These are phyloP conservation scores for Menura novaehollandiae DNA, from an alignment of 2,113 vertebrate species.

Conservation along the genomic window DNA sequence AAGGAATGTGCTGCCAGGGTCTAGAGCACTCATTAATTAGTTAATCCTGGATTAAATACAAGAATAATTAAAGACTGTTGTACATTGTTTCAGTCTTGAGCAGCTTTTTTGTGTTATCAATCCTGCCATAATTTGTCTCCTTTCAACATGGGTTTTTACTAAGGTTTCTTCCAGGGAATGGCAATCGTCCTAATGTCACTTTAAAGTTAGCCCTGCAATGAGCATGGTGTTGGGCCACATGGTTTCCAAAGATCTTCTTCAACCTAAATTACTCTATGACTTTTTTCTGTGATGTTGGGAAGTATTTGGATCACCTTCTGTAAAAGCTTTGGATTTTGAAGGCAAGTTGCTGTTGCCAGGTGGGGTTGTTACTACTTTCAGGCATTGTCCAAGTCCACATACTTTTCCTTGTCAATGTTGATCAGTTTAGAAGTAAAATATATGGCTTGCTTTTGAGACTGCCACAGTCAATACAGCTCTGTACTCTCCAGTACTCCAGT, in stretches of 20 bases:
- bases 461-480: background rate
- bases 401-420: background rate
- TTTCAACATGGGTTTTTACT: background rate
- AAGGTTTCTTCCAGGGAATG: background rate
- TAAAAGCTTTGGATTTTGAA: background rate
- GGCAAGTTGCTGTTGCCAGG: background rate
- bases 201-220: background rate
- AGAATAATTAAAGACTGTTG: background rate
- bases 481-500: no score
- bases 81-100: background rate
- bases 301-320: background rate
- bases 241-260: background rate
- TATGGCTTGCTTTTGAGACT: background rate
- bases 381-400: background rate
- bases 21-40: slow-evolving; percentile 8
- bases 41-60: background rate
- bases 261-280: background rate
- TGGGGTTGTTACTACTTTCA: background rate
- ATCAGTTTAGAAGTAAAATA: background rate
- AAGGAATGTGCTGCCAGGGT: background rate
- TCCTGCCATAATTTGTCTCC: background rate
- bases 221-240: background rate
- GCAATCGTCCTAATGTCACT: background rate
- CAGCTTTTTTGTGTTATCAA: accelerated
- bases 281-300: background rate